Conservation (phyloP, 2,797 vertebrate species). For the Rhinophrynus dorsalis region DNA sequence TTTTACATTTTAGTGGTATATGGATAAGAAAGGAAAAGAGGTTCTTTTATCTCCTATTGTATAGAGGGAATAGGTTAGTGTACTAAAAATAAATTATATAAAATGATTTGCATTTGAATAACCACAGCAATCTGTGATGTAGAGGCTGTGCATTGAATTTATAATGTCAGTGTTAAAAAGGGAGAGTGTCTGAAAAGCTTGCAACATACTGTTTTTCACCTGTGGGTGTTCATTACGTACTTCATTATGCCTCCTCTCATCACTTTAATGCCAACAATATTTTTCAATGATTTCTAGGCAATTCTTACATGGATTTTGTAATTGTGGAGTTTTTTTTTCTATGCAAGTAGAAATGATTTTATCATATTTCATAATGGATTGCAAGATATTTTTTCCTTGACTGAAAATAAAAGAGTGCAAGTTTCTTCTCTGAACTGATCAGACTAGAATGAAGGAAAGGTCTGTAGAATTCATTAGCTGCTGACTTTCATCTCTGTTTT, state of each 20-base stretch:
- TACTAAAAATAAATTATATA: slow-evolving; percentile 20
- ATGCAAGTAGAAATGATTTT: slow-evolving; percentile 8
- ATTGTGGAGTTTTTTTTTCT: slow-evolving; percentile 14
- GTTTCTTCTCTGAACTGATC: slow-evolving; percentile 6
- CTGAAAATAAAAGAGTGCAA: slow-evolving; percentile 31
- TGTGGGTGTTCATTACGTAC: slow-evolving; percentile 25
- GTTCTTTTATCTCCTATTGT: not conserved
- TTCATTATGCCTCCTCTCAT: slow-evolving; percentile 38
- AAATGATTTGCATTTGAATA: slow-evolving; percentile 16
- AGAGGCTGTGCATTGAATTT: slow-evolving; percentile 6
- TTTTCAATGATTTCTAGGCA: not conserved
- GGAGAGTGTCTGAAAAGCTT: not conserved
- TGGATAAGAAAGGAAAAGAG: not conserved
- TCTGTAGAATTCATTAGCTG: slow-evolving; percentile 25
- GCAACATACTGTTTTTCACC: slow-evolving; percentile 16
- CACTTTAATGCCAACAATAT: not conserved
- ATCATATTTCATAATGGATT: slow-evolving; percentile 11
- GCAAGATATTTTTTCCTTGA: slow-evolving; percentile 11
- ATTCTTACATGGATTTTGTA: slow-evolving; percentile 11
- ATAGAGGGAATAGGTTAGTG: not conserved
- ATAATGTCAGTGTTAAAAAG: slow-evolving; percentile 1
- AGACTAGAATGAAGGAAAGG: slow-evolving; percentile 17
- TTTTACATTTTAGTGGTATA: slow-evolving; percentile 5
- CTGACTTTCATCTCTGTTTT: slow-evolving; percentile 31
- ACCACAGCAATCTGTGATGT: not conserved